Evolutionary conservation across 2,888 invertebrate genomes (phyloP), one percentile per base, ranked within the genome.

Genomic region (Eretmocerus hayati): DNA sequence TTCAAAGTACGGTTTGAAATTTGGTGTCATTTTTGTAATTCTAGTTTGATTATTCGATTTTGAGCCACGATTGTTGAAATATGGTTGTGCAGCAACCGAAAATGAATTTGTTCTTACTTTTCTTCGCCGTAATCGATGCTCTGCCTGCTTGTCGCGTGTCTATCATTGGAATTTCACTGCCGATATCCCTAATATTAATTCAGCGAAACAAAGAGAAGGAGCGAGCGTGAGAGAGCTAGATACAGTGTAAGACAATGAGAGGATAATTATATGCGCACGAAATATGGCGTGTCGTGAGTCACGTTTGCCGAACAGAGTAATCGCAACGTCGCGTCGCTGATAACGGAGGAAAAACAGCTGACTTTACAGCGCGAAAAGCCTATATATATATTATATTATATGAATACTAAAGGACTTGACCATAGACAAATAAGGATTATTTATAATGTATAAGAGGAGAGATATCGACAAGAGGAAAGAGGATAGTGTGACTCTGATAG

Each of bases 81-180:
- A n/a, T 23, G 21, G n/a, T 21, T 4, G 20, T 11, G 30, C 30
- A 13, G 20, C 21, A 20, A 19, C 15, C 32, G 40, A 58, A 16
- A 30, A 58, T 60, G 63, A 60, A 64, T 56, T 49, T 63, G 63
- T 61, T 63, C 64, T n/a, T n/a, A n/a, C n/a, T n/a, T n/a, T n/a
- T n/a, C n/a, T n/a, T n/a, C n/a, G n/a, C n/a, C n/a, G n/a, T n/a
- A n/a, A n/a, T n/a, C n/a, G n/a, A n/a, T n/a, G n/a, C n/a, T n/a
- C n/a, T n/a, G n/a, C 62, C 64, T 65, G 64, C 62, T 63, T 64
- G 65, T 62, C 63, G 63, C 64, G 65, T 66, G 65, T 69, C 65
- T 67, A 67, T 68, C 66, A 60, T 58, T 71, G 69, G 69, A 67
- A 71, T 71, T 70, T 70, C 70, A 71, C 71, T 71, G 71, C 71